These are phyloP conservation scores for Venusia cambrica DNA, from an alignment of 2,888 invertebrate genomes.

Conservation along the genomic window DNA sequence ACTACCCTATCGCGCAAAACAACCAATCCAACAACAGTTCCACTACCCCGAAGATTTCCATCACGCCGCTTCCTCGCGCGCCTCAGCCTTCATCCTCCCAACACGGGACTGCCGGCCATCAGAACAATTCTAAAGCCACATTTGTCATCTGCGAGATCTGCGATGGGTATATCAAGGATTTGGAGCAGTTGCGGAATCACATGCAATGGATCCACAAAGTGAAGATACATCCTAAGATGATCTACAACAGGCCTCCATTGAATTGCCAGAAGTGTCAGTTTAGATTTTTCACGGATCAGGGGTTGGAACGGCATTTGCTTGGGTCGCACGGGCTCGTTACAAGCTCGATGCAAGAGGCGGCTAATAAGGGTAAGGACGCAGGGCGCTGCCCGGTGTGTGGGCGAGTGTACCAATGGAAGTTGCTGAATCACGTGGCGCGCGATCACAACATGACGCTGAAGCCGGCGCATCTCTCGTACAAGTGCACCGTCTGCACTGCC, in stretches of 20 bases:
- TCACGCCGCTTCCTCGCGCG: constrained; percentile 92
- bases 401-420: constrained; percentile 90
- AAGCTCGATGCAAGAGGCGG: constrained; percentile 97
- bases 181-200: constrained; percentile 96
- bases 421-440: constrained; percentile 94
- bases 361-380: constrained; percentile 96
- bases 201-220: constrained; percentile 99
- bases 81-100: constrained; percentile 72
- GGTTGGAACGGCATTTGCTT: constrained; percentile 95
- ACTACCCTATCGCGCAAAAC: constrained; percentile 66
- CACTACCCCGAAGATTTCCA: constrained; percentile 94
- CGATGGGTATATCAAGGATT: constrained; percentile 97
- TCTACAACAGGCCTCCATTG: constrained; percentile 95
- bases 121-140: constrained; percentile 84
- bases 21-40: constrained; percentile 57
- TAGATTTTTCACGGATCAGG: constrained; percentile 98
- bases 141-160: constrained; percentile 98
- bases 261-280: constrained; percentile 98
- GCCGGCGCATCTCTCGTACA: constrained; percentile 96
- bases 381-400: constrained; percentile 97
- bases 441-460: constrained; percentile 97
- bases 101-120: constrained; percentile 44
- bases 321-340: constrained; percentile 97
- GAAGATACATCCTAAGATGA: constrained; percentile 98
- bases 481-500: constrained; percentile 97